Base-by-base conservation (phyloP, 2,113 vertebrate genomes). In the Myanophis thanlyinensis region DNA sequence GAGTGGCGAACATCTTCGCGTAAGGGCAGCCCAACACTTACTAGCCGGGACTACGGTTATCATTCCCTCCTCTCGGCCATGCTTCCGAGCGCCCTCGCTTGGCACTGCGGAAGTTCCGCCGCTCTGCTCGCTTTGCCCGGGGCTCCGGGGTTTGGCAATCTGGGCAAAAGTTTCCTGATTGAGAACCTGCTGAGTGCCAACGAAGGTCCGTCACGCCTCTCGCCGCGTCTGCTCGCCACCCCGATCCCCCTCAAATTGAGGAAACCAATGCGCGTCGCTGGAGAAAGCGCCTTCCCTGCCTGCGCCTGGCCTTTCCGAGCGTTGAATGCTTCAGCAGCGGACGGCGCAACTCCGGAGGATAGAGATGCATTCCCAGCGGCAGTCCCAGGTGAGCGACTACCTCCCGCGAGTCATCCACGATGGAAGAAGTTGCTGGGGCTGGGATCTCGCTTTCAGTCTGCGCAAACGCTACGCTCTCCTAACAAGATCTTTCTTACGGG, bases 111-210 rank as follows among this genome's bases (percentile, higher is more conserved):
- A 91, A 96, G 97, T 93, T 97, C 98, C 94, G 97, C 98, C 30
- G 97, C 98, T 87, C 94, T 97, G 0, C 93, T 97, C 44, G 88
- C 96, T 94, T 95, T 96, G 95, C 96, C 98, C 93, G 95, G 97
- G 1, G 93, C 97, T 23, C 97, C 97, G 0, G 98, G 98, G 49
- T 98, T 98, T 23, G 98, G 98, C 73, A 98, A 91, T 96, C 97
- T 98, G 46, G 99, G 99, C 91, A 99, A 98, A 97, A 98, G 99
- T 97, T 99, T 99, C 97, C 98, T 99, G 56, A 99, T 99, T 51
- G 98, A 99, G 95, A 99, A 99, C 97, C 97, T 99, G 95, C 97
- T 99, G 95, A 97, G 98, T n/a, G 96, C 95, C 12, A 97, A 97
- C 13, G 97, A 97, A 51, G 96, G 97, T 59, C 95, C 97, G 51